A percentile compares a stretch with the other conserved stretches of the same genome.
Conservation (phyloP, 2,113 vertebrate species). For the Mus spicilegus region DNA sequence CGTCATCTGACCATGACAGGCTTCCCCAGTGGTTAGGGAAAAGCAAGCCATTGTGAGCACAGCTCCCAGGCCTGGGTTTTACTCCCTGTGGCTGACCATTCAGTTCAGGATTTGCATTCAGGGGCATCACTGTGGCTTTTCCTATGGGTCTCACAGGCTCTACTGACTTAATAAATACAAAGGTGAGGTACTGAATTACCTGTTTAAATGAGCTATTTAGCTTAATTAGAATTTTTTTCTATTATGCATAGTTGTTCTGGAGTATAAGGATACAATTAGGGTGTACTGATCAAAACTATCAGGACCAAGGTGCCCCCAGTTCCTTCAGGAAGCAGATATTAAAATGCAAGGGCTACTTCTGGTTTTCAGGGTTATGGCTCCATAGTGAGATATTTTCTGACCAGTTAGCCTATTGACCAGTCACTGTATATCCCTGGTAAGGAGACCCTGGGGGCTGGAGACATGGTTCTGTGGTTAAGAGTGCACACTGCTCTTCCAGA, state of each 20-base stretch:
- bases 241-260: not conserved
- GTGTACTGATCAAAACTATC: not conserved
- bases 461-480: not conserved
- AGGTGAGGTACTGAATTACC: not conserved
- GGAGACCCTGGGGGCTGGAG: not conserved
- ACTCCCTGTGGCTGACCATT: not conserved
- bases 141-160: not conserved
- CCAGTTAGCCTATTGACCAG: too few species aligned
- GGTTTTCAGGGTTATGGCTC: not conserved
- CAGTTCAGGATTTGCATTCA: not conserved
- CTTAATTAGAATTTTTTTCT: not conserved
- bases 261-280: not conserved
- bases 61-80: not conserved
- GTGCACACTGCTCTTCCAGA: not conserved
- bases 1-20: not conserved
- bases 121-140: fast-evolving
- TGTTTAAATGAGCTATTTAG: not conserved
- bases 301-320: not conserved
- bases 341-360: not conserved
- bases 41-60: not conserved
- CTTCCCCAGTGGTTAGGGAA: too few species aligned
- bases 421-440: not conserved
- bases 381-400: not conserved
- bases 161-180: fast-evolving
- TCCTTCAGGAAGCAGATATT: not conserved